A percentile compares a stretch with the other conserved stretches of the same genome.
These are phyloP conservation scores for Aradophagus sp. DNA, from an alignment of 1,140 invertebrate species.

Conservation along the genomic window DNA sequence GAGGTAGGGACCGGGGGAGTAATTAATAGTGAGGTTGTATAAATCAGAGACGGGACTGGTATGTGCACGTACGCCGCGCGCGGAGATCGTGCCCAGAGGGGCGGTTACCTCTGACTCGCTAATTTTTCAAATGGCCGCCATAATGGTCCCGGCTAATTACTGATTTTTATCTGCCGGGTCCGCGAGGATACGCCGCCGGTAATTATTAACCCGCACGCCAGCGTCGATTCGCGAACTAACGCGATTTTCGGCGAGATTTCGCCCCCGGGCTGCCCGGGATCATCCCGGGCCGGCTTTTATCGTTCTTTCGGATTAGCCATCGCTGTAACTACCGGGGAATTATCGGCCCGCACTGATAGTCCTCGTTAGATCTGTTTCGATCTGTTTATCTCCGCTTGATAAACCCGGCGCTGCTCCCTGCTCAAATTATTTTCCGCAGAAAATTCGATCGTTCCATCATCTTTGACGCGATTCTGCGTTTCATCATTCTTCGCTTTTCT, in stretches of 20 bases:
- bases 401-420: neutral
- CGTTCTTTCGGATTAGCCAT: constrained; percentile 22
- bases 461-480: too few relatives aligned
- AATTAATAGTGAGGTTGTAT: constrained; percentile 75
- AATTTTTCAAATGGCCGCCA: constrained; percentile 74
- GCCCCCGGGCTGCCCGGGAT: constrained; percentile 21
- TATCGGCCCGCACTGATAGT: constrained; percentile 11
- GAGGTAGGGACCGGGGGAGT: constrained; percentile 53
- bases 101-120: constrained; percentile 71
- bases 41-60: constrained; percentile 72
- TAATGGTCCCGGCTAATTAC: constrained; percentile 74
- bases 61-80: constrained; percentile 49
- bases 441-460: too few relatives aligned
- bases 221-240: constrained; percentile 61
- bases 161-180: constrained; percentile 71
- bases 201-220: constrained; percentile 63
- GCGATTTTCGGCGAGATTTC: constrained; percentile 54
- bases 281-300: constrained; percentile 32
- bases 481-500: too few relatives aligned
- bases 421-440: neutral
- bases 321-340: constrained; percentile 4
- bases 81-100: constrained; percentile 71
- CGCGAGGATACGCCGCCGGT: constrained; percentile 57
- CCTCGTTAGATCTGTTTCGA: neutral
- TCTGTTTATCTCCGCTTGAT: neutral